These are phyloP conservation scores for Syritta pipiens DNA, from an alignment of 2,888 invertebrate genomes.

Conservation along the genomic window DNA sequence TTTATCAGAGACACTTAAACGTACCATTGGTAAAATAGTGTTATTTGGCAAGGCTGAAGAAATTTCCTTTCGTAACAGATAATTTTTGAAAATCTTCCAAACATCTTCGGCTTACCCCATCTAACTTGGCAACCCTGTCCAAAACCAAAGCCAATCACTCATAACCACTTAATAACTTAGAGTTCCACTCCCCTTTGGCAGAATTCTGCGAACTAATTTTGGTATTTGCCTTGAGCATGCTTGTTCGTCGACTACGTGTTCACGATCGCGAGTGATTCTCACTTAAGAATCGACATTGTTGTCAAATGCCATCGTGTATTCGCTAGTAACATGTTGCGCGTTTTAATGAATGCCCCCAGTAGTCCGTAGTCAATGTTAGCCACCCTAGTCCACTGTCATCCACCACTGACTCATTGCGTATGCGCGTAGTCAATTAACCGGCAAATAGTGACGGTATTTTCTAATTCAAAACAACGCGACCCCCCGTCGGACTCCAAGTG, in stretches of 20 bases:
- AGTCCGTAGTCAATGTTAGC: too few species aligned
- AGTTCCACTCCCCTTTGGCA: slow-evolving; percentile 57
- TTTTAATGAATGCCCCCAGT: slow-evolving; percentile 57
- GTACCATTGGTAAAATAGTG: too few species aligned
- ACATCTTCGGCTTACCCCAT: too few species aligned
- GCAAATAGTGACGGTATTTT: slow-evolving; percentile 56
- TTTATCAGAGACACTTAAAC: too few species aligned
- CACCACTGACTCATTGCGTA: slow-evolving; percentile 58
- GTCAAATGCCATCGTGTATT: slow-evolving; percentile 69
- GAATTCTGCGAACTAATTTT: slow-evolving; percentile 64
- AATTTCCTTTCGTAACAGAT: too few species aligned
- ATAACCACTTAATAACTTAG: slow-evolving; percentile 33
- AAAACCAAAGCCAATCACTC: slow-evolving; percentile 24
- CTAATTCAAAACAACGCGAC: slow-evolving; percentile 45
- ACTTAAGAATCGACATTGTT: slow-evolving; percentile 69
- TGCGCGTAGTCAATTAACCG: slow-evolving; percentile 67
- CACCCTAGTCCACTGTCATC: too few species aligned
- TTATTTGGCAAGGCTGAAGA: too few species aligned
- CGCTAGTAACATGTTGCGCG: slow-evolving; percentile 60
- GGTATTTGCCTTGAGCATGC: slow-evolving; percentile 59
- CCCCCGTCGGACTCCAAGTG: slow-evolving; percentile 11
- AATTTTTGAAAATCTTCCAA: too few species aligned
- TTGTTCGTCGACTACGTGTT: slow-evolving; percentile 57
- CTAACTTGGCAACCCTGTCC: slow-evolving; percentile 33
- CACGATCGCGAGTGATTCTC: slow-evolving; percentile 68